Evolutionary conservation across 2,797 vertebrate genomes (phyloP), one percentile per base, ranked within the genome.

Genomic region (Melanotaenia nigrans): DNA sequence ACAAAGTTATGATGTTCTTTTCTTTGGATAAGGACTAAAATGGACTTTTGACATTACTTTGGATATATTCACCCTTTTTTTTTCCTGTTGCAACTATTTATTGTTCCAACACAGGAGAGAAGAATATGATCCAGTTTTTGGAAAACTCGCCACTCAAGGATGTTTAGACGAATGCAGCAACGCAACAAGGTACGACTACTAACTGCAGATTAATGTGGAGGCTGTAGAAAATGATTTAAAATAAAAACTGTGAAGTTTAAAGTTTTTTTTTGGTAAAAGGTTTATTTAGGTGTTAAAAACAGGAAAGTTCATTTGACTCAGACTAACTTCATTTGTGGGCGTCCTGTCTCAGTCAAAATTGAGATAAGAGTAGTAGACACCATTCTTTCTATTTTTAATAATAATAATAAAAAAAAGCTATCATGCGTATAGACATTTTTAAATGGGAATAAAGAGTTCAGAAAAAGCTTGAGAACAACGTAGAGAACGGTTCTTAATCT

Each of bases 101-200:
- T 65, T 56, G 20, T 13, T 20, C 1, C 36, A 24, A 32, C 60
- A 62, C 77, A 57, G 18, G 47, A 76, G 13, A 69, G n/a, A 54
- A 4, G 30, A 32, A 11, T 0, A 32, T 1, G 18, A n/a, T 20
- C 1, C 2, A 40, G 11, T n/a, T 22, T 35, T 20, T 18, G 3
- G 2, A 75, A 45, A 49, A 25, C 25, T 57, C 20, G 1, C 10
- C 53, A 13, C 30, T 13, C 10, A 13, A 32, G 62, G 67, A 88
- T 86, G 83, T 80, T 73, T 12, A 60, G 75, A 73, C 74, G 67
- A 81, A 36, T 61, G 9, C 18, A 53, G 22, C 0, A 1, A 33
- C 74, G 61, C 16, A 14, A 47, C 51, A 70, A 90, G 87, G 88
- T 92, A 87, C 0, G 72, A 42, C 1, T 25, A 11, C 7, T 54